Percentiles rank a stretch among this genome's conserved stretches.
Evolutionary conservation across 2,888 invertebrate species (phyloP).

Genomic region (Tolmerus cingulatus): DNA sequence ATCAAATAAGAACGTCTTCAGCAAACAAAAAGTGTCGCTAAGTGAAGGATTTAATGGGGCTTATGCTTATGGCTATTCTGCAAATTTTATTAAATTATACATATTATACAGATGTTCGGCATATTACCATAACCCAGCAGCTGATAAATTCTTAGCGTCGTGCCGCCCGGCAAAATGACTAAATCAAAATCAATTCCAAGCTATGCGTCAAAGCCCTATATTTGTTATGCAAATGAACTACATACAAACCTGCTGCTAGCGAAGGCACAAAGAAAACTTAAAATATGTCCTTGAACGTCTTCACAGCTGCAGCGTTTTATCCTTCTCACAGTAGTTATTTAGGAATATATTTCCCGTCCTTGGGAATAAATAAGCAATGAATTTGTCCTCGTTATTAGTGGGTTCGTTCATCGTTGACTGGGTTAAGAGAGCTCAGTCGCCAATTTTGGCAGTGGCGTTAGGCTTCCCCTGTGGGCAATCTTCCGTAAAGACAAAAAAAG

Average conservation of each 20-base stretch:
- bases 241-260: background rate
- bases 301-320: background rate
- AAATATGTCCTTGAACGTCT: background rate
- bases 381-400: background rate
- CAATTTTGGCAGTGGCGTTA: background rate
- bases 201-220: background rate
- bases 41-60: too few relatives aligned
- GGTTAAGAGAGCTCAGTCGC: background rate
- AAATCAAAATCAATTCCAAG: background rate
- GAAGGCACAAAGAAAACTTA: background rate
- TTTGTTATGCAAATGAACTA: background rate
- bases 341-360: background rate
- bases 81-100: too few relatives aligned
- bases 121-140: background rate
- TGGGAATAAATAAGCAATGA: background rate
- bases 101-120: too few relatives aligned
- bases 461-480: background rate
- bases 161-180: background rate
- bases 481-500: background rate
- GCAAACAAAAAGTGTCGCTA: too few relatives aligned
- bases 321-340: background rate
- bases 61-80: too few relatives aligned
- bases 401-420: background rate
- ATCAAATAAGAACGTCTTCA: too few relatives aligned
- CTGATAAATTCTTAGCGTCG: background rate